These are phyloP conservation scores for Emesis furor DNA, from an alignment of 2,888 invertebrate genomes.

Conservation along the genomic window DNA sequence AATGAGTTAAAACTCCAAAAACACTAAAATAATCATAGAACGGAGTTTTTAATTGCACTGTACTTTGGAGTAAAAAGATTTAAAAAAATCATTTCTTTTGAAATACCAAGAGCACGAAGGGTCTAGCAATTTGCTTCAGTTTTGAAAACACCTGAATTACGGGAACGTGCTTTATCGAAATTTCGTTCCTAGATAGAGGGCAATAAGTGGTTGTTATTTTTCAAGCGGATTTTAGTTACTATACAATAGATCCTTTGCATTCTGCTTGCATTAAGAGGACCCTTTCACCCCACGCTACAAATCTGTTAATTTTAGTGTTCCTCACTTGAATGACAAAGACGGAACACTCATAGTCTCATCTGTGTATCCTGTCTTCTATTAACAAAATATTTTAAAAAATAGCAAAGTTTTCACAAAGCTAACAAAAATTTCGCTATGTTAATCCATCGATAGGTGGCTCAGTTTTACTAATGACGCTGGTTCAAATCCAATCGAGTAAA, in stretches of 20 bases:
- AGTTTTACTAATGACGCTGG: too few relatives aligned
- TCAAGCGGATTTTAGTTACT: neutral
- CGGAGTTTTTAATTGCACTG: too few relatives aligned
- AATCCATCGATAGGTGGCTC: too few relatives aligned
- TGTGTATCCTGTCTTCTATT: too few relatives aligned
- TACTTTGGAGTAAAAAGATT: too few relatives aligned
- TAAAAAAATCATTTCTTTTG: neutral
- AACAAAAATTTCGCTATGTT: too few relatives aligned
- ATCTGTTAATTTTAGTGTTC: neutral
- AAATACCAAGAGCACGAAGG: neutral
- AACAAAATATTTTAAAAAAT: too few relatives aligned
- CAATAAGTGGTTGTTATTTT: conserved; percentile 11
- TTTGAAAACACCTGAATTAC: conserved; percentile 23
- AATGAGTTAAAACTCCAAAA: too few relatives aligned
- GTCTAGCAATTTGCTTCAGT: neutral
- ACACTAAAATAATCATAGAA: too few relatives aligned
- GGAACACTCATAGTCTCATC: neutral
- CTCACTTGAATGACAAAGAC: neutral
- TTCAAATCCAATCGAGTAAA: too few relatives aligned
- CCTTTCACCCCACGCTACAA: neutral
- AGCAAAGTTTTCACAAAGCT: too few relatives aligned
- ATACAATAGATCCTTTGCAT: neutral
- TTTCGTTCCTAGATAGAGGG: conserved; percentile 17
- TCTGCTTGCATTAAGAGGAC: too few relatives aligned
- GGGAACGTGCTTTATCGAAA: conserved; percentile 35